These are phyloP conservation scores for Apomyelois bistriatella DNA, from an alignment of 2,888 invertebrate genomes.

Conservation along the genomic window DNA sequence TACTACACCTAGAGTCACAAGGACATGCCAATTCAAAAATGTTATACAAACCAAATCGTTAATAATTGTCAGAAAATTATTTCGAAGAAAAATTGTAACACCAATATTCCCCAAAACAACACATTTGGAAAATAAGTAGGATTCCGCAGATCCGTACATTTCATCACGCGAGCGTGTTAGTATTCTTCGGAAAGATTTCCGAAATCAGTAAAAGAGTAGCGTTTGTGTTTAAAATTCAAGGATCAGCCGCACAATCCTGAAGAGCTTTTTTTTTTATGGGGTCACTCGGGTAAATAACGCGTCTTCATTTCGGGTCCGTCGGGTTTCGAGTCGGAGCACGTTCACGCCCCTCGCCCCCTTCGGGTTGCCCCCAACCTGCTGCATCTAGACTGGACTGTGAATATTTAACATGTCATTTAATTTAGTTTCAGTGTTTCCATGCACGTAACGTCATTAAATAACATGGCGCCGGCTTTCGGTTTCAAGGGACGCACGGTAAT, in stretches of 20 bases:
- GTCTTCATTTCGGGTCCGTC: conserved; percentile 43
- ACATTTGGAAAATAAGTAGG: conserved; percentile 1
- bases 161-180: conserved; percentile 26
- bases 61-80: no score
- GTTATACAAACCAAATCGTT: no score
- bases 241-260: conserved; percentile 51
- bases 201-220: conserved; percentile 51
- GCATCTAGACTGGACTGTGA: conserved; percentile 11
- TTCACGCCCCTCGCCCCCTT: conserved; percentile 19
- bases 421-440: conserved; percentile 10
- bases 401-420: conserved; percentile 13
- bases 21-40: no score
- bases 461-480: conserved; percentile 8
- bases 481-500: conserved; percentile 10
- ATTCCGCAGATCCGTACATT: not conserved
- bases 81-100: not conserved
- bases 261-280: conserved; percentile 59
- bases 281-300: conserved; percentile 67
- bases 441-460: conserved; percentile 12
- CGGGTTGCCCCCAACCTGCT: conserved; percentile 7
- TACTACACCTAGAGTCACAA: no score
- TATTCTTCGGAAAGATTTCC: conserved; percentile 31
- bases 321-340: conserved; percentile 37
- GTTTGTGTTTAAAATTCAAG: conserved; percentile 63
- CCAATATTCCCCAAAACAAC: not conserved